A percentile compares a stretch with the other conserved stretches of the same genome.
Conservation (phyloP, 2,888 invertebrate genomes). For the Melanostoma scalare region DNA sequence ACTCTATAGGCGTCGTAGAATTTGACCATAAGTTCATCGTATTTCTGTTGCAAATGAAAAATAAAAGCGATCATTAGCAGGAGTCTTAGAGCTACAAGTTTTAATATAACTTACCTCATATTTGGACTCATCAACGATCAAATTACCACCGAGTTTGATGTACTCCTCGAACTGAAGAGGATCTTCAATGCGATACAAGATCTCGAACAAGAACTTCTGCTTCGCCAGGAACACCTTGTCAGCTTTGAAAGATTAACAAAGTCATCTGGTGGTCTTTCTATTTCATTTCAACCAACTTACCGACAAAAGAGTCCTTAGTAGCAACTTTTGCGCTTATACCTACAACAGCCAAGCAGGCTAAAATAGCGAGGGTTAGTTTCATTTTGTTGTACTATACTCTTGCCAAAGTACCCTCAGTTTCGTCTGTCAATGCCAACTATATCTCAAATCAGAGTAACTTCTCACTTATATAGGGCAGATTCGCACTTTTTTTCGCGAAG, state of each 20-base stretch:
- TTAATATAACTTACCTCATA: constrained; percentile 74
- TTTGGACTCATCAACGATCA: constrained; percentile 74
- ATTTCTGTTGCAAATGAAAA: constrained; percentile 72
- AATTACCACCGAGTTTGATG: constrained; percentile 76
- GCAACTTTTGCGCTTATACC: constrained; percentile 75
- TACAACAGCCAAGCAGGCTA: constrained; percentile 78
- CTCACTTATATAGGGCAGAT: constrained; percentile 38
- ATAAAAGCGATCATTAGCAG: neutral
- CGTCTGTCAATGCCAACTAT: constrained; percentile 54
- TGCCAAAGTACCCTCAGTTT: constrained; percentile 60
- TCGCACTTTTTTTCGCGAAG: constrained; percentile 12
- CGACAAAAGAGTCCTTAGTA: constrained; percentile 49
- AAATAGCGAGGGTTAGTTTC: constrained; percentile 78
- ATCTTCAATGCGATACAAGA: constrained; percentile 76
- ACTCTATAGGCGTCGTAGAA: constrained; percentile 77
- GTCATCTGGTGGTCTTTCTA: neutral
- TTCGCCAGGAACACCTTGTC: constrained; percentile 76
- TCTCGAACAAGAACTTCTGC: constrained; percentile 78
- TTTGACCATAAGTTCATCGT: constrained; percentile 76
- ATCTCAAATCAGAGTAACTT: neutral
- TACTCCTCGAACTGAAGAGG: constrained; percentile 78
- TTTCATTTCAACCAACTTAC: constrained; percentile 15
- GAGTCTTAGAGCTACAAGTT: neutral
- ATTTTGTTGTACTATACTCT: constrained; percentile 75
- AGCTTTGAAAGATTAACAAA: constrained; percentile 56